Base-by-base conservation (phyloP, 2,888 invertebrate species). In the Ornithoptera alexandrae region DNA sequence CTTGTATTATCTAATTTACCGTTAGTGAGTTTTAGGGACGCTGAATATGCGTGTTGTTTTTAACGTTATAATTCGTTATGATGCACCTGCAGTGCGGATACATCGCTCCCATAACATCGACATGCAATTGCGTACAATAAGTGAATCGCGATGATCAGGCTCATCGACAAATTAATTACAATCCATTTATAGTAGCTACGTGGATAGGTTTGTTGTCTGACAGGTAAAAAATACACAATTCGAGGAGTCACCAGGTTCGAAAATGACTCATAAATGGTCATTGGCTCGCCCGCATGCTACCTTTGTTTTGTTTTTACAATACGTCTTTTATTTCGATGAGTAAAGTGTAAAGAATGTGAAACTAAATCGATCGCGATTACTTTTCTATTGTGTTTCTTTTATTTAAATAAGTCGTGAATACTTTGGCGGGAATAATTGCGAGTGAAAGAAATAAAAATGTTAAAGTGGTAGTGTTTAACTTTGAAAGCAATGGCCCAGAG, bases 241-340 rank as follows among this genome's bases (percentile, higher is more conserved):
- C 75, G 73, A 82, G 74, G 81, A 89, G 79, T 83, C 84, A 79
- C 79, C 81, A 75, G 77, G 78, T 77, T 77, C 85, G 82, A 87
- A 90, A 90, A 90, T 92, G 92, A 92, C 80, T 92, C 92, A 92
- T 90, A 80, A 80, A 78, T 84, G 82, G 82, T 84, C 80, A 84
- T 80, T 83, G 82, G 81, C 81, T 82, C 83, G 80, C 80, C 79
- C 72, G 74, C 75, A 76, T 75, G 73, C 73, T 70, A 81, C 81
- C 84, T 85, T 86, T 90, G 89, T 90, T 90, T 90, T 89, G 87
- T 88, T 90, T 89, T 85, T 84, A 79, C 79, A 79, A 78, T 86
- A 89, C 90, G 81, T 84, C 84, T 75, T 68, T 67, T 72, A 75
- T 77, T 79, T 67, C 78, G 86, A 86, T 92, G 90, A 90, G 81